These are phyloP conservation scores for Lucilia sericata DNA, from an alignment of 1,140 invertebrate species.

Conservation along the genomic window DNA sequence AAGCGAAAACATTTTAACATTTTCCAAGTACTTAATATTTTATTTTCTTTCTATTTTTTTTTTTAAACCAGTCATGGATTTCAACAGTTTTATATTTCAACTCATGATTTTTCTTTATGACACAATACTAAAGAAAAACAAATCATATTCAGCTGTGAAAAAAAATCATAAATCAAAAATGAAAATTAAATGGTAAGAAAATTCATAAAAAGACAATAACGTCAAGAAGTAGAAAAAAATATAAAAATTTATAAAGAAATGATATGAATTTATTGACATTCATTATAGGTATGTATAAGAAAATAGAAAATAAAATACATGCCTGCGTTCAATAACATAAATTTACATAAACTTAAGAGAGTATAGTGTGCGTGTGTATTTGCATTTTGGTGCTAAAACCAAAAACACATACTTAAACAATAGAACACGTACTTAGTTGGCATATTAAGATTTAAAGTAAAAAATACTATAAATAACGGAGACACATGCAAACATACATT, in stretches of 20 bases:
- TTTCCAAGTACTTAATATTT: too few relatives aligned
- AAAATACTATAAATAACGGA: neutral
- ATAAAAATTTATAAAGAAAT: neutral
- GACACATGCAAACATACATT: neutral
- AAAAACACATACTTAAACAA: conserved; percentile 3
- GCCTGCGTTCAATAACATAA: neutral
- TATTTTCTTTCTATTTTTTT: too few relatives aligned
- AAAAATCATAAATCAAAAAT: neutral
- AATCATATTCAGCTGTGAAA: neutral
- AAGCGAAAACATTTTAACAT: too few relatives aligned
- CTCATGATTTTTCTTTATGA: too few relatives aligned
- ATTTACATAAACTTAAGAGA: too few relatives aligned
- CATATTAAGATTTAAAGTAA: conserved; percentile 3
- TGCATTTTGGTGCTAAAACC: neutral
- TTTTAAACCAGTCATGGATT: too few relatives aligned
- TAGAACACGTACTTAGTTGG: neutral
- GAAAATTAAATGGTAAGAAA: neutral
- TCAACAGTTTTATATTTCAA: too few relatives aligned
- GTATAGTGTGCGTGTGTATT: neutral
- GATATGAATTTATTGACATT: neutral
- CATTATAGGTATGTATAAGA: neutral
- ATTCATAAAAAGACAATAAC: neutral
- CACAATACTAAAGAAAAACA: neutral
- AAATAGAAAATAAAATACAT: neutral
- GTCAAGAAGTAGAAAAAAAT: neutral